A percentile compares a stretch with the other conserved stretches of the same genome.
phyloP scores from a whole-genome alignment of 1,140 invertebrate genomes.

The Hermetia illucens region DNA sequence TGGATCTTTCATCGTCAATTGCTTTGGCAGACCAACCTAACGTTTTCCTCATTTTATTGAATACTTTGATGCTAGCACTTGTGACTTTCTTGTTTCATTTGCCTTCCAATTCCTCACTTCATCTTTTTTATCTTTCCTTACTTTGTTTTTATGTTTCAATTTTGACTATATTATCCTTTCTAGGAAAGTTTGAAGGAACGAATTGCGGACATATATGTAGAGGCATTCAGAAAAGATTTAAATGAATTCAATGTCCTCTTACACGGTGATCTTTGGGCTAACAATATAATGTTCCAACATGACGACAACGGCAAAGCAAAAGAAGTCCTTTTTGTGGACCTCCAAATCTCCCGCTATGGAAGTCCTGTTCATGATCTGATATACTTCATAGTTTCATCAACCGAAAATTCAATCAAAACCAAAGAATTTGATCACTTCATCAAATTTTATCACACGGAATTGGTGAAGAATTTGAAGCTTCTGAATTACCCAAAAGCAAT shows the following conservation, averaged over 20 bases:
- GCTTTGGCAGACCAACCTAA: too few species aligned
- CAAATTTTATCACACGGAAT: constrained; percentile 19
- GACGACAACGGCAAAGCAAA: constrained; percentile 30
- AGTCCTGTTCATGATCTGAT: constrained; percentile 15
- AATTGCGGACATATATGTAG: constrained; percentile 6
- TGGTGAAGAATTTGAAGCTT: constrained; percentile 13
- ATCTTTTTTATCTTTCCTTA: too few species aligned
- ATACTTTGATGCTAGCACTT: too few species aligned
- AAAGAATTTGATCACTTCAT: constrained; percentile 21
- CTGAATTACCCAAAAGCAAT: constrained; percentile 17
- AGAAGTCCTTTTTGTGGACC: constrained; percentile 19
- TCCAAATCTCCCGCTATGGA: constrained; percentile 17
- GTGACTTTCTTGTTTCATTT: too few species aligned
- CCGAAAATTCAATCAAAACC: constrained; percentile 18
- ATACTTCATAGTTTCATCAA: constrained; percentile 19
- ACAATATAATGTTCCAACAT: constrained; percentile 50
- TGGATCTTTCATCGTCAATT: too few species aligned
- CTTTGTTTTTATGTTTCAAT: too few species aligned
- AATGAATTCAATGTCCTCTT: constrained; percentile 41
- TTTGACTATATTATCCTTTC: too few species aligned
- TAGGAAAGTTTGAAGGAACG: not conserved
- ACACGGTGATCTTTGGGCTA: constrained; percentile 48
- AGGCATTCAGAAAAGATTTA: constrained; percentile 14
- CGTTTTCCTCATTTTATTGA: too few species aligned
- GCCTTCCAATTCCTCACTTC: too few species aligned